Percentiles rank a stretch among this genome's conserved stretches.
These are phyloP conservation scores for Toxotes lorentzi DNA, from an alignment of 2,797 vertebrate genomes.

Conservation along the genomic window DNA sequence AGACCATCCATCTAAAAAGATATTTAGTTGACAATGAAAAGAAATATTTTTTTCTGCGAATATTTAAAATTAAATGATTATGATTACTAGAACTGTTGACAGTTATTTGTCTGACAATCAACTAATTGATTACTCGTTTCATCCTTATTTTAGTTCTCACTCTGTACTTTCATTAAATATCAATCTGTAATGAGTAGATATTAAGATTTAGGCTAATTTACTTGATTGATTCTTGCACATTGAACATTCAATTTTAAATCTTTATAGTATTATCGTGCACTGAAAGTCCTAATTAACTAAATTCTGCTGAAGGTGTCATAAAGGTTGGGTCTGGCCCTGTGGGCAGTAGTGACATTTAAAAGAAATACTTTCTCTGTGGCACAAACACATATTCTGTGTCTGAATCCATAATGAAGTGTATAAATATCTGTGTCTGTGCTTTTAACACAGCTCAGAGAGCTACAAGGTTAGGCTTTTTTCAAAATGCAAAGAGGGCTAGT, in stretches of 20 bases:
- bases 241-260: too few relatives aligned
- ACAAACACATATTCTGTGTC: constrained; percentile 18
- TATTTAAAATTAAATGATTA: neutral
- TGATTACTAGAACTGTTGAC: neutral
- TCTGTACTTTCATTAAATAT: neutral
- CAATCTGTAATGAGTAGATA: neutral
- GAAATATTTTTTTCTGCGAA: neutral
- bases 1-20: neutral
- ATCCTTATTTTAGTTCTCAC: neutral
- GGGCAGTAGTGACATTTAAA: neutral
- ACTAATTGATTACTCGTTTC: neutral
- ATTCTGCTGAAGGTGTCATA: neutral
- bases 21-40: neutral
- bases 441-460: constrained; percentile 41
- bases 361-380: constrained; percentile 14
- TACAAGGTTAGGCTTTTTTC: constrained; percentile 58
- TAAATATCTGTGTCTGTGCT: constrained; percentile 49
- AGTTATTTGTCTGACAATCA: neutral
- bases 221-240: neutral
- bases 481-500: constrained; percentile 37
- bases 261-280: neutral
- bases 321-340: neutral
- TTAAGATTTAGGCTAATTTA: neutral
- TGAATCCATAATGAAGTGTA: constrained; percentile 42
- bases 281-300: neutral